Base-by-base conservation (phyloP, 2,888 invertebrate genomes). In the Diaprepes abbreviatus region DNA sequence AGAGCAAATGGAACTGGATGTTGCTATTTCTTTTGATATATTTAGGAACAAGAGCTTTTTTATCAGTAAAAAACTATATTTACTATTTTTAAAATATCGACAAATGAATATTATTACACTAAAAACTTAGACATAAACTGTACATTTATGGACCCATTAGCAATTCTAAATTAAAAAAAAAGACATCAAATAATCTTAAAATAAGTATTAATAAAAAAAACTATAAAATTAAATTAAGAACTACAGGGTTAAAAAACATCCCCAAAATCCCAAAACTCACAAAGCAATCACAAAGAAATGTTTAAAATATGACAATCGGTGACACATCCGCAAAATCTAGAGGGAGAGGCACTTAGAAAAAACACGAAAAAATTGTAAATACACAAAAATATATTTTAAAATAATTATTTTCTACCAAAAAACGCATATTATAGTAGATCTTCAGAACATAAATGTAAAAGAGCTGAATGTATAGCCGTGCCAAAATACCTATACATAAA, bases 281-380 rank as follows among this genome's bases (percentile, higher is more conserved):
- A 36, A 59, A 67, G 40, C 62, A 59, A 68, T 67, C 45, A 64
- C 17, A 45, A 59, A 28, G 33, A 40, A 66, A 71, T 76, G 74
- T 78, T 79, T 75, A 75, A 77, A 77, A 77, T 79, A 75, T 75
- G 78, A 79, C 78, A 78, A 78, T 83, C 83, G 83, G 83, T 83
- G 83, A 83, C 80, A 80, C 78, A 70, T 74, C 74, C 74, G 81
- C 81, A 74, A 80, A 80, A 78, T 79, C 82, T 83, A 82, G 83
- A 79, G 82, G 83, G 83, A 79, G 83, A 83, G 83, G 83, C 83
- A 82, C 79, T 76, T 69, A 17, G 52, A 50, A 60, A 64, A 72
- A 68, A 75, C 75, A 76, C 74, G 71, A 72, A 38, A 24, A 66
- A 66, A 33, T 31, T 68, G 68, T 55, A 73, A 73, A 75, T 71